phyloP scores from a whole-genome alignment of 2,113 vertebrate species.

The Helogale parvula region DNA sequence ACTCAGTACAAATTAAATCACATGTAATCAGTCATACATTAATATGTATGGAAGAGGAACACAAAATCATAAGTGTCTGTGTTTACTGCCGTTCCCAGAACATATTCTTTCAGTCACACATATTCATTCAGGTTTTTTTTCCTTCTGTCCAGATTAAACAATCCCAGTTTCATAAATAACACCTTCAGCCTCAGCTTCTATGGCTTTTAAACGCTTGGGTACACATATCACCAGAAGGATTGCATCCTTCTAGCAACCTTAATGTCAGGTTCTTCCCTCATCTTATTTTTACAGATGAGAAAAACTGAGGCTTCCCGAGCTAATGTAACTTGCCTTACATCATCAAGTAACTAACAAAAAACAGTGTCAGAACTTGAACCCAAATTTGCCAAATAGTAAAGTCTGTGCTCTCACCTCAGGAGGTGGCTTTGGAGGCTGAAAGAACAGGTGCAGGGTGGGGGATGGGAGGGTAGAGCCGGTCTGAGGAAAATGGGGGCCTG shows the following conservation, averaged over 20 bases:
- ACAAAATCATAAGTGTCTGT: neutral
- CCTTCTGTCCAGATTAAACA: constrained; percentile 29
- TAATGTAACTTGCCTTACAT: neutral
- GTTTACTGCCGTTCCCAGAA: neutral
- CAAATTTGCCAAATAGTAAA: neutral
- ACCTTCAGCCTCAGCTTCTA: constrained; percentile 22
- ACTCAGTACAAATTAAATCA: neutral
- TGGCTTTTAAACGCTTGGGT: neutral
- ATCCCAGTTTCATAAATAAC: neutral
- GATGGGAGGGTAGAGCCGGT: fast-evolving
- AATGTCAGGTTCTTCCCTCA: neutral
- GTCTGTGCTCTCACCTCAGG: neutral
- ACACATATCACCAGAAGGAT: too few species aligned
- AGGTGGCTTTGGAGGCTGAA: neutral
- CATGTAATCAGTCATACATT: neutral
- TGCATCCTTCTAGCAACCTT: neutral
- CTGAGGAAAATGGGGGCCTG: fast-evolving
- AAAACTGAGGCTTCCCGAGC: neutral
- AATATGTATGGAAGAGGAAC: neutral
- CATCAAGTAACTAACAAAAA: neutral
- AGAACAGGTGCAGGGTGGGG: neutral
- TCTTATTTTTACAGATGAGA: neutral
- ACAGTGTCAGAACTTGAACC: neutral
- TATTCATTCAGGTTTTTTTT: neutral
- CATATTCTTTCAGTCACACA: neutral